Conservation (phyloP, 2,797 vertebrate genomes). For the Enteromius anoplus region DNA sequence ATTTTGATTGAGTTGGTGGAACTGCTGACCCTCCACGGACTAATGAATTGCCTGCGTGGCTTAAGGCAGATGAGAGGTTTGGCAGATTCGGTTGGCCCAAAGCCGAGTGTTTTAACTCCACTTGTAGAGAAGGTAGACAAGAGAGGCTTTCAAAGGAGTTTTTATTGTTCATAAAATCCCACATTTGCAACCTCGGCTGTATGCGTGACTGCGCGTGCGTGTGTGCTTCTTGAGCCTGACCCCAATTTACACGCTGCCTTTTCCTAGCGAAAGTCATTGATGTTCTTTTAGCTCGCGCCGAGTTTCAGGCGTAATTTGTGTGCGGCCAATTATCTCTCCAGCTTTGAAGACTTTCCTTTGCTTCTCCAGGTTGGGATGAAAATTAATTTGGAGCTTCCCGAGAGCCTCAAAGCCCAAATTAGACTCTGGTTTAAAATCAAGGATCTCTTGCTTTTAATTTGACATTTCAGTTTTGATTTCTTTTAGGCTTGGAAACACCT, state of each 20-base stretch:
- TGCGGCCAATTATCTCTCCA: conserved; percentile 68
- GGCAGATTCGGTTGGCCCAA: conserved; percentile 71
- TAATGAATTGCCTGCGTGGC: conserved; percentile 72
- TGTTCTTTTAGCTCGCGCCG: conserved; percentile 65
- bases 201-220: conserved; percentile 58
- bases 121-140: conserved; percentile 69
- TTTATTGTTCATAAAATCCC: conserved; percentile 42
- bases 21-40: conserved; percentile 75
- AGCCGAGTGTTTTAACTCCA: conserved; percentile 70
- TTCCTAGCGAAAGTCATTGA: conserved; percentile 64
- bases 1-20: conserved; percentile 81
- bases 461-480: conserved; percentile 46
- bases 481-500: conserved; percentile 38
- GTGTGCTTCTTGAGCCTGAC: conserved; percentile 59
- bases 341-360: conserved; percentile 62
- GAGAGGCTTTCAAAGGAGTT: conserved; percentile 18
- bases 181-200: conserved; percentile 40
- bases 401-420: conserved; percentile 67
- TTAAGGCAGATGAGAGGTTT: conserved; percentile 72
- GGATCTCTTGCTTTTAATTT: conserved; percentile 52
- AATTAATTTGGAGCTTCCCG: conserved; percentile 60
- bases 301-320: conserved; percentile 62
- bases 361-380: conserved; percentile 60
- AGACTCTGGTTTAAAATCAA: conserved; percentile 64
- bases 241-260: conserved; percentile 65